Percentiles rank a stretch among this genome's conserved stretches.
Conservation (phyloP, 1,140 invertebrate genomes). For the Pectinophora gossypiella region DNA sequence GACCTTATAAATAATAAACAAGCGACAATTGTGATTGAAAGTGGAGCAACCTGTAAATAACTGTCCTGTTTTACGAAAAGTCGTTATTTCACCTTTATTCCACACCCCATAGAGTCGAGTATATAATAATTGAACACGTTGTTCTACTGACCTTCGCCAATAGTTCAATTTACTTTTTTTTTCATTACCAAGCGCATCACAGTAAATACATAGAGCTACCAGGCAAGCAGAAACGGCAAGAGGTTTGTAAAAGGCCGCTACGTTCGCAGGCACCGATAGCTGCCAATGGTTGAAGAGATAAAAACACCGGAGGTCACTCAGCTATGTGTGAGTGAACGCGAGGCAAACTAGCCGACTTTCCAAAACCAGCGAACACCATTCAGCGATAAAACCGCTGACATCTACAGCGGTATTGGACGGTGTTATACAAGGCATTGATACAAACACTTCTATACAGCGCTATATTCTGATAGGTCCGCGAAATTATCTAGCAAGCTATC, state of each 20-base stretch:
- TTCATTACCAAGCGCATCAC: constrained; percentile 51
- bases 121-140: no score
- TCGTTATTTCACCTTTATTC: neutral
- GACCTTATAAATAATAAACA: no score
- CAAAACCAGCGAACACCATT: neutral
- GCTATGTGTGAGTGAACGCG: neutral
- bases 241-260: constrained; percentile 20
- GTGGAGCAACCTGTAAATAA: constrained; percentile 21
- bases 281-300: constrained; percentile 17
- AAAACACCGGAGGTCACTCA: neutral
- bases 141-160: constrained; percentile 25
- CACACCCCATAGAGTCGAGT: neutral
- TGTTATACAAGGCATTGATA: no score
- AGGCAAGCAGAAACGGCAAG: constrained; percentile 46
- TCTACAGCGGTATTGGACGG: neutral
- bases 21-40: no score
- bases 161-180: constrained; percentile 44
- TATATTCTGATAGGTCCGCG: no score
- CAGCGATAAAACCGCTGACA: neutral
- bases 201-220: constrained; percentile 68
- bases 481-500: no score
- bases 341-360: neutral
- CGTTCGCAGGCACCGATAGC: constrained; percentile 23
- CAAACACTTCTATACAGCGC: no score
- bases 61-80: neutral